Base-by-base conservation (phyloP, 2,113 vertebrate genomes). In the Neolamprologus tretocephalus region DNA sequence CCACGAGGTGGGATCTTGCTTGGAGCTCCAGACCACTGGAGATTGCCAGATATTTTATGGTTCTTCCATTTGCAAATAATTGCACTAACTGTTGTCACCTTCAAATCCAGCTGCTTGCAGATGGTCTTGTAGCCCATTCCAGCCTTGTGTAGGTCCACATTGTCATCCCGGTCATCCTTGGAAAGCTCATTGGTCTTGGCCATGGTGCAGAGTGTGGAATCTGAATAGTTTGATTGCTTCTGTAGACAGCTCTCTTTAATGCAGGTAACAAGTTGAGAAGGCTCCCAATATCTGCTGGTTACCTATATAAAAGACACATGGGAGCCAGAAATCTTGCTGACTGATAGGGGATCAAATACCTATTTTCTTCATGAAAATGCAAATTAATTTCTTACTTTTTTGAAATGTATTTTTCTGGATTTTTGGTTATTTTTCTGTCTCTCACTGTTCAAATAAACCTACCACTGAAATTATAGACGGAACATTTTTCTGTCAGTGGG, bases 371-470 rank as follows among this genome's bases (percentile, higher is more conserved):
- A 66, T 66, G 61, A 66, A 66, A 66, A 66, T 37, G 17, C 17
- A 66, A 66, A 66, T 66, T 35, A 35, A 66, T 66, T 66, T 35
- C 31, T 37, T n/a, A 37, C 31, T n/a, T 66, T 5, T 66, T 66
- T 66, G 0, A 1, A 37, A 66, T 66, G 17, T 35, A n/a, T 5
- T 66, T 35, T 66, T 66, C 61, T 66, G 61, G 2, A 35, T n/a
- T 66, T 7, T 66, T 66, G 61, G 9, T 66, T 66, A 66, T 66
- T 3, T 66, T 37, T 66, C 31, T n/a, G 17, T 3, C 61, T 35
- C 17, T 35, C 31, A 35, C 61, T 66, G 31, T 35, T 66, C 17
- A 35, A 12, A 66, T 66, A 35, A 35, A 63, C 31, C 58, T n/a
- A 35, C 58, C 1, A 63, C 17, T 35, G 31, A 63, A 35, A n/a